Conservation (phyloP, 2,888 invertebrate species). For the Dorcus parallelipipedus region DNA sequence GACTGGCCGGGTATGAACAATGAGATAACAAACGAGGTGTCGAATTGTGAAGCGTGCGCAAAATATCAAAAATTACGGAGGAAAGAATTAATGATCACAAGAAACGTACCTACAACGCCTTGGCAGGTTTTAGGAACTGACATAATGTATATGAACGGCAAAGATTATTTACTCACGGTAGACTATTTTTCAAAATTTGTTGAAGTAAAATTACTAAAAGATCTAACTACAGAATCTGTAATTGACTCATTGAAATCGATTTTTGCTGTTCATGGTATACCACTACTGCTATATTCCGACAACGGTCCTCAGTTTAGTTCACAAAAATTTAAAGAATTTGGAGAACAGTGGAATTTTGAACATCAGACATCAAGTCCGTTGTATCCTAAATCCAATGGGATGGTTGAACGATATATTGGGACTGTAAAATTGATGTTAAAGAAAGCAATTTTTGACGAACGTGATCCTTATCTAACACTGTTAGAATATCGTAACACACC, state of each 20-base stretch:
- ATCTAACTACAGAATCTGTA: conserved; percentile 1
- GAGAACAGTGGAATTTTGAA: conserved; percentile 6
- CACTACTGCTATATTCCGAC: neutral
- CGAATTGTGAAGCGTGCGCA: too few relatives aligned
- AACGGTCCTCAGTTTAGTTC: conserved; percentile 6
- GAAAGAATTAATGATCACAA: too few relatives aligned
- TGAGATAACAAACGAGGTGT: too few relatives aligned
- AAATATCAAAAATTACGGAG: too few relatives aligned
- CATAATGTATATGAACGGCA: too few relatives aligned
- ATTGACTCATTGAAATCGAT: conserved; percentile 7
- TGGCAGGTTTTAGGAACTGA: too few relatives aligned
- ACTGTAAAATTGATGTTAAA: conserved; percentile 25
- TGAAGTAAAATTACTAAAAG: neutral
- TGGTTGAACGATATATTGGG: conserved; percentile 21
- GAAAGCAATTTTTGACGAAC: conserved; percentile 8
- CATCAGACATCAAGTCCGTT: conserved; percentile 1
- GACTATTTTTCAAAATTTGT: too few relatives aligned
- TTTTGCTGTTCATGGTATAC: conserved; percentile 11
- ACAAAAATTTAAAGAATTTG: conserved; percentile 7
- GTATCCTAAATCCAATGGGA: neutral
- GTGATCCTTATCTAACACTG: too few relatives aligned
- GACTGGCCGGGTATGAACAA: too few relatives aligned
- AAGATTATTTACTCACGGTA: too few relatives aligned
- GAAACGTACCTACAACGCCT: too few relatives aligned
- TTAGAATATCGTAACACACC: too few relatives aligned